These are phyloP conservation scores for Cantharis nigra DNA, from an alignment of 2,888 invertebrate species.

Conservation along the genomic window DNA sequence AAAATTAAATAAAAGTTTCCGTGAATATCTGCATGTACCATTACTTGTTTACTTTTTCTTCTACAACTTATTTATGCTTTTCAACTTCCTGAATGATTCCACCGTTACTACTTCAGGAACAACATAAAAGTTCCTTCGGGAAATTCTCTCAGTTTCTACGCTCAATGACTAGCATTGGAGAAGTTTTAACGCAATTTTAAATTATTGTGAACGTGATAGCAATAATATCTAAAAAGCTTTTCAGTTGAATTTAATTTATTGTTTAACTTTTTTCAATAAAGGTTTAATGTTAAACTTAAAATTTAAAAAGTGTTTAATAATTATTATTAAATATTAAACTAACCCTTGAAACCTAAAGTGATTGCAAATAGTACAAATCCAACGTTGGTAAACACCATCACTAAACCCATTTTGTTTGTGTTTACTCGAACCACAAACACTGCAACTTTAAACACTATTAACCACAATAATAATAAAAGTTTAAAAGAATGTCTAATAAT, in stretches of 20 bases:
- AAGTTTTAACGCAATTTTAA: slow-evolving; percentile 10
- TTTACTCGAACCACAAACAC: slow-evolving; percentile 5
- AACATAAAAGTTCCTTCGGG: slow-evolving; percentile 20
- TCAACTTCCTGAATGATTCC: slow-evolving; percentile 17
- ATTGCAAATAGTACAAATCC: neutral
- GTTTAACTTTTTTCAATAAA: neutral
- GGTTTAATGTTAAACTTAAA: neutral
- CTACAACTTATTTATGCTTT: slow-evolving; percentile 10
- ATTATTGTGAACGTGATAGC: slow-evolving; percentile 1
- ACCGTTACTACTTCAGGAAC: slow-evolving; percentile 8
- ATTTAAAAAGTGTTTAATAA: neutral
- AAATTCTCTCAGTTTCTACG: slow-evolving; percentile 9
- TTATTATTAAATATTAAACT: neutral
- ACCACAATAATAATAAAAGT: neutral
- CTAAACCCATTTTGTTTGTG: slow-evolving; percentile 6
- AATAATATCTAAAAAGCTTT: slow-evolving; percentile 1
- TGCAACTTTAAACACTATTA: slow-evolving; percentile 6
- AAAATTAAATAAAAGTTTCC: neutral
- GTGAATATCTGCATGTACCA: neutral
- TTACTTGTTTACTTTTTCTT: slow-evolving; percentile 7
- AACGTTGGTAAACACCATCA: neutral
- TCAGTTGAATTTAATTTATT: neutral
- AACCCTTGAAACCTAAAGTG: slow-evolving; percentile 1
- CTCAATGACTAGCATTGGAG: slow-evolving; percentile 7
- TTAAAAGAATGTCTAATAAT: neutral